Evolutionary conservation across 37 sponge, comb jelly and placozoan genomes (phyloP).

Genomic region (Oscarella lobularis): DNA sequence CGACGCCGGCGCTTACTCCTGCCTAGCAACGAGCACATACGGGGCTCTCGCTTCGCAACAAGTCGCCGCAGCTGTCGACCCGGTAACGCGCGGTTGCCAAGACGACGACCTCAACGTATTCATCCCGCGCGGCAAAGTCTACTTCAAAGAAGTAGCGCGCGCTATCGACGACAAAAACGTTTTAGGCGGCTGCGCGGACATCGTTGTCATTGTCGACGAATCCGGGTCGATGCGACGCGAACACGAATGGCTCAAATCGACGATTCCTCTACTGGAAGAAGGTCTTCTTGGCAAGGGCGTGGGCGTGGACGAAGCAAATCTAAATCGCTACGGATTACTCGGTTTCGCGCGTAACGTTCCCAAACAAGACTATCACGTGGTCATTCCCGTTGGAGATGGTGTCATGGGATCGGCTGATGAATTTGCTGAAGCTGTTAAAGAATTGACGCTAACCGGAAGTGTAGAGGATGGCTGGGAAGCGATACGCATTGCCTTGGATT

Average conservation of each 20-base stretch:
- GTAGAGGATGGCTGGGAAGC: constrained; percentile 62
- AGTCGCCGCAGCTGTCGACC: background rate
- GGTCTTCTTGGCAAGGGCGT: constrained; percentile 13
- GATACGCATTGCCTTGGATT: constrained; percentile 27
- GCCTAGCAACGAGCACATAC: background rate
- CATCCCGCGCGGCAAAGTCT: background rate
- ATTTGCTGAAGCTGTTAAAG: background rate
- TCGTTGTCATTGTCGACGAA: constrained; percentile 74
- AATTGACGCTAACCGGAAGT: constrained; percentile 18
- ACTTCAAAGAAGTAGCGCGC: no score
- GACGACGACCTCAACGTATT: background rate
- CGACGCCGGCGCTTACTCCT: background rate
- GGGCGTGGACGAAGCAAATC: constrained; percentile 9
- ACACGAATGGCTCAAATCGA: constrained; percentile 37
- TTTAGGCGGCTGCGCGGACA: constrained; percentile 34
- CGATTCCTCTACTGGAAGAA: constrained; percentile 21
- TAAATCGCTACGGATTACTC: constrained; percentile 43
- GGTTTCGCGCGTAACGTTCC: constrained; percentile 35
- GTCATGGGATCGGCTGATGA: background rate
- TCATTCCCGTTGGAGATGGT: background rate
- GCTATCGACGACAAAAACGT: no score
- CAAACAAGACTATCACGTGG: background rate
- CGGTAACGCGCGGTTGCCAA: background rate
- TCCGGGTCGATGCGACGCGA: constrained; percentile 57
- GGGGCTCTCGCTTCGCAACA: background rate